phyloP scores from a whole-genome alignment of 2,113 vertebrate genomes.

The Pycnonotus jocosus region DNA sequence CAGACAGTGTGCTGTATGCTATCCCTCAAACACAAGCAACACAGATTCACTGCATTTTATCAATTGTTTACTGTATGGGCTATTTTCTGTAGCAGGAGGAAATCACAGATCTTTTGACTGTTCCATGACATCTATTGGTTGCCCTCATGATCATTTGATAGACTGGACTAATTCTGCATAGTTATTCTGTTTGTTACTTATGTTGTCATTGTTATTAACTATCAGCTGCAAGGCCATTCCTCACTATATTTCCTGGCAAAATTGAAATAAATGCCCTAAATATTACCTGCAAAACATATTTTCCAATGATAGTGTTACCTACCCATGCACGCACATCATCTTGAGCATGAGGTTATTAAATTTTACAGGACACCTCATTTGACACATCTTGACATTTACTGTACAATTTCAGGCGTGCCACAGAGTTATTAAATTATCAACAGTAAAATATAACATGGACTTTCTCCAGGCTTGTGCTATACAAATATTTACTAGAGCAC shows the following conservation, averaged over 20 bases:
- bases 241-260: neutral
- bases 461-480: slow-evolving; percentile 68
- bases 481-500: slow-evolving; percentile 74
- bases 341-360: neutral
- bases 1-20: slow-evolving; percentile 12
- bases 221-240: neutral
- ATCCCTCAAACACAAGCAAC: slow-evolving; percentile 50
- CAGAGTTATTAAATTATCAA: slow-evolving; percentile 71
- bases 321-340: neutral
- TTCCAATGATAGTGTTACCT: neutral
- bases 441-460: slow-evolving; percentile 65
- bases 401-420: slow-evolving; percentile 62
- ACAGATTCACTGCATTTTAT: slow-evolving; percentile 59
- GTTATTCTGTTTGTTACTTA: neutral
- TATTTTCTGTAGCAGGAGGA: slow-evolving; percentile 58
- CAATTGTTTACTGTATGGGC: slow-evolving; percentile 66
- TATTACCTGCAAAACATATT: neutral
- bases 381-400: slow-evolving; percentile 51
- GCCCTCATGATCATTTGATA: neutral
- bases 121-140: neutral
- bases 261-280: neutral
- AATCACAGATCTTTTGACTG: slow-evolving; percentile 19
- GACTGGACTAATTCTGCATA: neutral
- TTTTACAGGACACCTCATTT: slow-evolving; percentile 28
- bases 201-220: neutral